phyloP scores from a whole-genome alignment of 2,113 vertebrate species.

The Carettochelys insculpta region DNA sequence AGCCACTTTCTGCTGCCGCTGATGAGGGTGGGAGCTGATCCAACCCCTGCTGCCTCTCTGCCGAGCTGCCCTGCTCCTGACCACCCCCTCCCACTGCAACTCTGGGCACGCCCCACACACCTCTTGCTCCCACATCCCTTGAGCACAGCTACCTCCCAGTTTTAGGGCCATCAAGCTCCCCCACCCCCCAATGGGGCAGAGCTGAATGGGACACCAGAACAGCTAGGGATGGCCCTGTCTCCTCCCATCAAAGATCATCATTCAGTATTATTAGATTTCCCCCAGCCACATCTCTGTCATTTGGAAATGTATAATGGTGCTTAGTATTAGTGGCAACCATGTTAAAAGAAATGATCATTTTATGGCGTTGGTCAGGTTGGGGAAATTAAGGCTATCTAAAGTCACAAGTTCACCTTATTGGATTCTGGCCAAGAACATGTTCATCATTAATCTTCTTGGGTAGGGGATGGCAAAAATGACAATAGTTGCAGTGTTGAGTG shows the following conservation, averaged over 20 bases:
- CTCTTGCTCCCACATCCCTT: too few relatives aligned
- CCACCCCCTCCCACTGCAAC: too few relatives aligned
- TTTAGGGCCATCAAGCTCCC: too few relatives aligned
- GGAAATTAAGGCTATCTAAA: neutral
- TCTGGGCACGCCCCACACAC: too few relatives aligned
- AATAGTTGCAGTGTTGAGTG: neutral
- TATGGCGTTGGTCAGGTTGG: neutral
- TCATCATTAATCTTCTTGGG: neutral
- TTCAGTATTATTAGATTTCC: neutral
- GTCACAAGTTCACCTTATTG: neutral
- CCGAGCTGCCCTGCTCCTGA: too few relatives aligned
- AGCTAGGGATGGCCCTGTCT: neutral
- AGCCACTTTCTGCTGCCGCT: too few relatives aligned
- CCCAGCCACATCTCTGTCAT: neutral
- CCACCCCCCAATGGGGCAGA: too few relatives aligned
- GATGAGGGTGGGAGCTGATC: too few relatives aligned
- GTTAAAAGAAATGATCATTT: neutral
- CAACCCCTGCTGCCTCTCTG: too few relatives aligned
- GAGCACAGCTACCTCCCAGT: too few relatives aligned
- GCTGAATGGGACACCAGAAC: too few relatives aligned
- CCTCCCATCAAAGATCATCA: neutral
- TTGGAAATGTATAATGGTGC: neutral
- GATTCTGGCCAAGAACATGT: slow-evolving; percentile 11
- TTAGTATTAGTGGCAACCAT: neutral
- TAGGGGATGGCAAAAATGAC: neutral